Percentiles rank a stretch among this genome's conserved stretches.
Evolutionary conservation across 1,140 invertebrate genomes (phyloP).

Genomic region (Sarcophaga peregrina): DNA sequence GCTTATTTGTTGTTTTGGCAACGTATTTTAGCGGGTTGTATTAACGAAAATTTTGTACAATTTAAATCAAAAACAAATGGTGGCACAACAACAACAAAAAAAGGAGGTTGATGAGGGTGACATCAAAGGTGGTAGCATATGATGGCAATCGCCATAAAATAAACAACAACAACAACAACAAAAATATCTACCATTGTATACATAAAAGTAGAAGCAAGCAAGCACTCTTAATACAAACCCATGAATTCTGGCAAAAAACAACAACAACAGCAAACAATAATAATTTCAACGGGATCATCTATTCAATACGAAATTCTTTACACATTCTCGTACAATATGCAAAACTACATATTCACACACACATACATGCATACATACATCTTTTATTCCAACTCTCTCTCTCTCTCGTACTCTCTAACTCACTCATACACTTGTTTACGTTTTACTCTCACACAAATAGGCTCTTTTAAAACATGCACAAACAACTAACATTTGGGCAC

Average conservation of each 20-base stretch:
- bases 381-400: too few relatives aligned
- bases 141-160: constrained; percentile 11
- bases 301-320: constrained; percentile 25
- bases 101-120: background rate
- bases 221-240: background rate
- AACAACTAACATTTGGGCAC: constrained; percentile 18
- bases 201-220: background rate
- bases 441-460: background rate
- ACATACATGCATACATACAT: background rate
- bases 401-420: background rate
- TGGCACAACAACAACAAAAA: background rate
- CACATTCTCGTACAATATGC: constrained; percentile 5
- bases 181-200: background rate
- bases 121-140: background rate
- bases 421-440: background rate
- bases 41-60: constrained; percentile 5
- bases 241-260: background rate
- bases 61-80: background rate
- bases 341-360: background rate
- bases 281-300: constrained; percentile 7
- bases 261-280: background rate
- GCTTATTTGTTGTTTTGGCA: background rate
- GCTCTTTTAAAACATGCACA: constrained; percentile 15
- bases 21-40: constrained; percentile 10
- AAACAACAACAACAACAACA: background rate